Conservation (phyloP, 1,140 invertebrate genomes). For the silkworm (Bombyx mori) region ASM3026992v2 NC_085118.1:5785001-5785500, state of each 20-base stretch:
- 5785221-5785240: constrained; percentile 1
- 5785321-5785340: constrained; percentile 44
- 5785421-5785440: constrained; percentile 41
- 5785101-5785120: constrained; percentile 12
- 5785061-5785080: constrained; percentile 39
- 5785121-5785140: too few species aligned
- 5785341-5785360: constrained; percentile 4
- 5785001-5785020: constrained; percentile 25
- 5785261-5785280: constrained; percentile 39
- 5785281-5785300: constrained; percentile 46
- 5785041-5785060: constrained; percentile 29
- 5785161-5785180: not conserved
- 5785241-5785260: constrained; percentile 39
- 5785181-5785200: not conserved
- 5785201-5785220: not conserved
- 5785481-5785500: constrained; percentile 67
- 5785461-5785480: constrained; percentile 58
- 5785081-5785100: constrained; percentile 36
- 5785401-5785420: constrained; percentile 40
- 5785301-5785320: constrained; percentile 35
- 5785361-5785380: constrained; percentile 9
- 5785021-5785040: constrained; percentile 1
- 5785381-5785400: constrained; percentile 8
- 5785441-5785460: constrained; percentile 69
- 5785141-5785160: too few species aligned